These are phyloP conservation scores for Mobula hypostoma DNA, from an alignment of 2,113 vertebrate species.

Conservation along the genomic window DNA sequence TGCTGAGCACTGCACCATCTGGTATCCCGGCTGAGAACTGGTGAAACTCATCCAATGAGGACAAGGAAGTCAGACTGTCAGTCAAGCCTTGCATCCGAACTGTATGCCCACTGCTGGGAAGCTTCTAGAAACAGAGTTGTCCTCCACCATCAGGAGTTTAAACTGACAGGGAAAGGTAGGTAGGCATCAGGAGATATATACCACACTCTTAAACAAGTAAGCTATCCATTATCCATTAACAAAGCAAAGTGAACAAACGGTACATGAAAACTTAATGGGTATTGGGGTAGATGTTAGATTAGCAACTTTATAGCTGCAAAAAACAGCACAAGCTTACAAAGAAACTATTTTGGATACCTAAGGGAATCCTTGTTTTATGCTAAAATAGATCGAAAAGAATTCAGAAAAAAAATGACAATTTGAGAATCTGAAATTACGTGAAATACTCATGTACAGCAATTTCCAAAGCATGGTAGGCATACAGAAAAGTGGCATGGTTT, in stretches of 20 bases:
- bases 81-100: neutral
- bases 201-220: neutral
- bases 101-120: neutral
- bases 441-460: neutral
- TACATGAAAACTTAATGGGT: neutral
- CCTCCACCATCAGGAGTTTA: neutral
- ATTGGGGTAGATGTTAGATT: neutral
- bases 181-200: neutral
- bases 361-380: neutral
- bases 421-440: neutral
- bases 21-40: neutral
- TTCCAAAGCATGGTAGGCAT: no score
- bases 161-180: neutral
- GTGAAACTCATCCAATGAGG: neutral
- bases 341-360: neutral
- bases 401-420: neutral
- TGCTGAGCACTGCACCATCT: neutral
- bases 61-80: neutral
- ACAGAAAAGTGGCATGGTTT: neutral
- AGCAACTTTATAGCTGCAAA: neutral
- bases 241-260: neutral
- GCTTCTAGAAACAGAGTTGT: neutral
- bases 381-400: neutral
- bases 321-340: neutral
- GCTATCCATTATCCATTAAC: neutral